phyloP scores from a whole-genome alignment of 2,888 invertebrate species.

The Leptinotarsa rubiginosa region DNA sequence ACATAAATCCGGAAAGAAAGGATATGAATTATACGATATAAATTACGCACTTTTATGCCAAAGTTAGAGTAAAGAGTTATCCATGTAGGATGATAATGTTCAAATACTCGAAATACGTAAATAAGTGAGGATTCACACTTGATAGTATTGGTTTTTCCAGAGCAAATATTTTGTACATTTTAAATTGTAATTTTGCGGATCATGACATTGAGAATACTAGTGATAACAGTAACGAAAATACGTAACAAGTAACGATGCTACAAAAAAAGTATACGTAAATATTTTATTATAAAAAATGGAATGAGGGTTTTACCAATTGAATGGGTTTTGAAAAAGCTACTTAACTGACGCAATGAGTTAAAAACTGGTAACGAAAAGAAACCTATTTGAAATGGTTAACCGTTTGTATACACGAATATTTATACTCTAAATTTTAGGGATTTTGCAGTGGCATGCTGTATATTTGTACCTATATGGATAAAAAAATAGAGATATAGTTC shows the following conservation, averaged over 20 bases:
- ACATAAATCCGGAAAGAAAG: slow-evolving; percentile 63
- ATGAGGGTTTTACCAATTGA: slow-evolving; percentile 57
- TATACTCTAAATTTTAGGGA: slow-evolving; percentile 61
- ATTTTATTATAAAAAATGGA: slow-evolving; percentile 59
- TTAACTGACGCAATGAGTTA: slow-evolving; percentile 34
- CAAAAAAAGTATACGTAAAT: slow-evolving; percentile 65
- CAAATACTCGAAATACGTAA: slow-evolving; percentile 57
- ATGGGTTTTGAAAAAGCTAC: slow-evolving; percentile 49
- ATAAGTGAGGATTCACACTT: slow-evolving; percentile 42
- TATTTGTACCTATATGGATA: slow-evolving; percentile 69
- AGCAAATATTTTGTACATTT: slow-evolving; percentile 24
- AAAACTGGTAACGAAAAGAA: slow-evolving; percentile 39
- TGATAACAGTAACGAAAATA: slow-evolving; percentile 64
- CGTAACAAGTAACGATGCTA: slow-evolving; percentile 61
- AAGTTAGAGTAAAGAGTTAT: slow-evolving; percentile 66
- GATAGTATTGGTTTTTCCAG: slow-evolving; percentile 33
- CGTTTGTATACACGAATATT: slow-evolving; percentile 56
- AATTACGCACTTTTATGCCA: slow-evolving; percentile 67
- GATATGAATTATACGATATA: slow-evolving; percentile 68
- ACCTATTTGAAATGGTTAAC: slow-evolving; percentile 59
- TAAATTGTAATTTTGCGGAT: slow-evolving; percentile 49
- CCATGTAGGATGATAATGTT: slow-evolving; percentile 64
- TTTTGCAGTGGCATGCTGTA: slow-evolving; percentile 65
- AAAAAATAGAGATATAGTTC: slow-evolving; percentile 65
- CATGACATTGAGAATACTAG: slow-evolving; percentile 54